Conservation (phyloP, 2,888 invertebrate species). For the Hoplodrina ambigua region DNA sequence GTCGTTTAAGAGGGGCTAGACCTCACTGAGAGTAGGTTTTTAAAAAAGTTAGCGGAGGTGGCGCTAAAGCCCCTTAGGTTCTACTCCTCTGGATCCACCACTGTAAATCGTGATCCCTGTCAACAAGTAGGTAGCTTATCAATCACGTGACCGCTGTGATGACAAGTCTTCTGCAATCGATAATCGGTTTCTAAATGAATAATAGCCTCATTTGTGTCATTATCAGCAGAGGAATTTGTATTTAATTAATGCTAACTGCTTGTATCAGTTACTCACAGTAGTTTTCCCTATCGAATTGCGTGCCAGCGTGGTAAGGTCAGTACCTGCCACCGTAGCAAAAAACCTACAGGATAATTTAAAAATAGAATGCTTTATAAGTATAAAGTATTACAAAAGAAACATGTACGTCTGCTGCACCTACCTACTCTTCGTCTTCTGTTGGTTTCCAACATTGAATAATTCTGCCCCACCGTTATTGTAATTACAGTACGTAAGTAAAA, state of each 20-base stretch:
- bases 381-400: too few species aligned
- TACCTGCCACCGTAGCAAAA: conserved; percentile 3
- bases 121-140: neutral
- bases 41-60: too few species aligned
- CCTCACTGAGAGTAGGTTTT: too few species aligned
- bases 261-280: conserved; percentile 15
- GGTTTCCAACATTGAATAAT: too few species aligned
- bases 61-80: too few species aligned
- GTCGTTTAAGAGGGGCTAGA: too few species aligned
- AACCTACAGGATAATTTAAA: neutral
- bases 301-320: conserved; percentile 31
- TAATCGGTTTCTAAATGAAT: conserved; percentile 27
- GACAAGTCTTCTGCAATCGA: conserved; percentile 25
- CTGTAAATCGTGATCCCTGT: conserved; percentile 1
- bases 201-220: conserved; percentile 22
- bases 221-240: conserved; percentile 1
- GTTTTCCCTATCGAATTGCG: conserved; percentile 32
- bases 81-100: too few species aligned
- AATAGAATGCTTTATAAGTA: conserved; percentile 6
- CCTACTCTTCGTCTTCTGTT: too few species aligned
- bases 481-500: too few species aligned
- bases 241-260: conserved; percentile 14
- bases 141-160: conserved; percentile 3
- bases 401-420: too few species aligned
- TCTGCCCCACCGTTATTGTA: too few species aligned